These are phyloP conservation scores for Matsumurasca onukii DNA, from an alignment of 1,140 invertebrate genomes.

Conservation along the genomic window DNA sequence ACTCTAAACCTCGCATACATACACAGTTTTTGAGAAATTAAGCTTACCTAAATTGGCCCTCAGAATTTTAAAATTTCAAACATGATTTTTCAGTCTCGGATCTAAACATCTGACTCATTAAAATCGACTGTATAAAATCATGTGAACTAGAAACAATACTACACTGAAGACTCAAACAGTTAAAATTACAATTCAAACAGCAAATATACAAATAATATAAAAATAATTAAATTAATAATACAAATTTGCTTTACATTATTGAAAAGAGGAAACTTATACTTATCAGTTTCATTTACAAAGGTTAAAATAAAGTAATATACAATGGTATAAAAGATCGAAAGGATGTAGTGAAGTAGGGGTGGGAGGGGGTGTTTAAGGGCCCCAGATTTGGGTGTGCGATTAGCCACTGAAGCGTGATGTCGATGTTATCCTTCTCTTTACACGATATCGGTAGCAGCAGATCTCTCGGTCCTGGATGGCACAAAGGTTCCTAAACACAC, in stretches of 20 bases:
- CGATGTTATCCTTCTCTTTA: conserved; percentile 99
- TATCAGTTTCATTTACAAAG: conserved; percentile 17
- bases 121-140: no score
- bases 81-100: conserved; percentile 3
- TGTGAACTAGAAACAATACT: no score
- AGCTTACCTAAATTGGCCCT: conserved; percentile 22
- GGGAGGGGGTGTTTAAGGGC: conserved; percentile 14
- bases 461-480: conserved; percentile 99
- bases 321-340: conserved; percentile 24
- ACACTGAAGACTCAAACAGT: no score
- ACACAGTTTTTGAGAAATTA: no score
- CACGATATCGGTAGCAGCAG: conserved; percentile 99
- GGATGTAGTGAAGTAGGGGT: neutral
- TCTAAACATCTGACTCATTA: no score
- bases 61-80: conserved; percentile 7
- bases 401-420: conserved; percentile 99
- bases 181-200: neutral
- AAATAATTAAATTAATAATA: conserved; percentile 9
- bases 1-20: no score
- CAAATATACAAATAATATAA: neutral
- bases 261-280: conserved; percentile 5
- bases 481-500: conserved; percentile 86
- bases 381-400: conserved; percentile 95
- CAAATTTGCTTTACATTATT: neutral
- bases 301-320: conserved; percentile 2